Evolutionary conservation across 2,888 invertebrate genomes (phyloP).

Genomic region (Rhingia rostrata): DNA sequence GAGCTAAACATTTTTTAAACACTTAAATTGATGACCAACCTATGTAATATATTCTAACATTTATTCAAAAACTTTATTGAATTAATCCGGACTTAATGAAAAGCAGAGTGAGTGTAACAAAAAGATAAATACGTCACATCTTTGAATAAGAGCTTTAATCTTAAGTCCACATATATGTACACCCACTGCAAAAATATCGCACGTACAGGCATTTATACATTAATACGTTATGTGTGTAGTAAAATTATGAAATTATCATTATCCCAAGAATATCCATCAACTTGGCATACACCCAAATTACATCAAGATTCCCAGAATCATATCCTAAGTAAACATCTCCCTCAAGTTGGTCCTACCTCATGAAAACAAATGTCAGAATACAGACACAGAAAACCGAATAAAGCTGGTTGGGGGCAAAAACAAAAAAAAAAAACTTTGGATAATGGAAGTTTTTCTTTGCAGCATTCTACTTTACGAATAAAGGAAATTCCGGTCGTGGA

Average conservation of each 20-base stretch:
- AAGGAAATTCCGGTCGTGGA: conserved; percentile 51
- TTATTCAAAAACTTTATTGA: background rate
- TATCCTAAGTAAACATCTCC: background rate
- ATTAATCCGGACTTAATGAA: background rate
- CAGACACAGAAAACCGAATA: background rate
- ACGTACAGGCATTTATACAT: background rate
- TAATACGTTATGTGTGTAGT: background rate
- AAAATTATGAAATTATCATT: conserved; percentile 41
- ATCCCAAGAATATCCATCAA: conserved; percentile 41
- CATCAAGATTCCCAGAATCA: conserved; percentile 5
- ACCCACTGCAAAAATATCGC: background rate
- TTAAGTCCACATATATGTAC: background rate
- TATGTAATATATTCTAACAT: too few species aligned
- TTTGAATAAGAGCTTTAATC: background rate
- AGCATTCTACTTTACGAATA: conserved; percentile 35
- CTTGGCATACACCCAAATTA: conserved; percentile 42
- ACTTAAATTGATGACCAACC: too few species aligned
- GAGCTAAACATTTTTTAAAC: too few species aligned
- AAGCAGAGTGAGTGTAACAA: background rate
- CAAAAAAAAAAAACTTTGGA: conserved; percentile 18
- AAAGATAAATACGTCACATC: background rate
- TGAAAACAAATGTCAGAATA: conserved; percentile 12
- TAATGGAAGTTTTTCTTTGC: conserved; percentile 39
- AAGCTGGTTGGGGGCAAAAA: conserved; percentile 3
- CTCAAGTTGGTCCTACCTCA: background rate